Conservation (phyloP, 1,140 invertebrate genomes). For the Nixonia krombeini region DNA sequence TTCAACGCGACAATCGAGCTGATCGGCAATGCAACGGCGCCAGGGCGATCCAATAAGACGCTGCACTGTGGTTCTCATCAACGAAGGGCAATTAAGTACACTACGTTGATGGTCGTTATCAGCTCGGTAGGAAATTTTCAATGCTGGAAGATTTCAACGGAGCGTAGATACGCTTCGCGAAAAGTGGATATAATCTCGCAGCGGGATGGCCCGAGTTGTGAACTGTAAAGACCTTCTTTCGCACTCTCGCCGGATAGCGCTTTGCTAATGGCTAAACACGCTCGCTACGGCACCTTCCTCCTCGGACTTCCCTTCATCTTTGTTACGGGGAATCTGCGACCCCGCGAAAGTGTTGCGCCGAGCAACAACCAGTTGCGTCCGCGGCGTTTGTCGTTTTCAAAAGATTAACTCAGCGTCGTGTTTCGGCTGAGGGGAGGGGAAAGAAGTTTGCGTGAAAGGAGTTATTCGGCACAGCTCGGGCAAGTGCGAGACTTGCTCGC, state of each 20-base stretch:
- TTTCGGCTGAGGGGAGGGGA: too few species aligned
- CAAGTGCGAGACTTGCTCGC: too few species aligned
- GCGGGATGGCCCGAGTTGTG: slow-evolving; percentile 49
- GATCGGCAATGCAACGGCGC: too few species aligned
- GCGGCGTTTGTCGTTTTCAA: too few species aligned
- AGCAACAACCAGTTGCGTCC: slow-evolving; percentile 29
- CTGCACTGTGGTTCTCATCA: background rate
- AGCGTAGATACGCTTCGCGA: slow-evolving; percentile 25
- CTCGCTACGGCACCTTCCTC: slow-evolving; percentile 24
- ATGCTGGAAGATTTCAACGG: slow-evolving; percentile 27
- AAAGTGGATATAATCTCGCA: slow-evolving; percentile 45
- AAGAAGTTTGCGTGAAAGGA: too few species aligned
- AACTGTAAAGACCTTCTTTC: slow-evolving; percentile 55
- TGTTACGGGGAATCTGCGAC: slow-evolving; percentile 45
- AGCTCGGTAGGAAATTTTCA: slow-evolving; percentile 32
- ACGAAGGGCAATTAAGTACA: slow-evolving; percentile 1
- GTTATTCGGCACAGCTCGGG: too few species aligned
- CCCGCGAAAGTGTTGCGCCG: too few species aligned
- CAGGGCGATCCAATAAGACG: too few species aligned
- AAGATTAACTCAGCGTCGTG: too few species aligned
- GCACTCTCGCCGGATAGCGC: slow-evolving; percentile 29
- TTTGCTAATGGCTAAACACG: slow-evolving; percentile 46
- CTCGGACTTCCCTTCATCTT: slow-evolving; percentile 40
- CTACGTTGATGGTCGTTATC: slow-evolving; percentile 16
- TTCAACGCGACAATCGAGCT: too few species aligned